Evolutionary conservation across 2,797 vertebrate species (phyloP), one percentile per base, ranked within the genome.

Genomic region (Rhodeus uyekii): DNA sequence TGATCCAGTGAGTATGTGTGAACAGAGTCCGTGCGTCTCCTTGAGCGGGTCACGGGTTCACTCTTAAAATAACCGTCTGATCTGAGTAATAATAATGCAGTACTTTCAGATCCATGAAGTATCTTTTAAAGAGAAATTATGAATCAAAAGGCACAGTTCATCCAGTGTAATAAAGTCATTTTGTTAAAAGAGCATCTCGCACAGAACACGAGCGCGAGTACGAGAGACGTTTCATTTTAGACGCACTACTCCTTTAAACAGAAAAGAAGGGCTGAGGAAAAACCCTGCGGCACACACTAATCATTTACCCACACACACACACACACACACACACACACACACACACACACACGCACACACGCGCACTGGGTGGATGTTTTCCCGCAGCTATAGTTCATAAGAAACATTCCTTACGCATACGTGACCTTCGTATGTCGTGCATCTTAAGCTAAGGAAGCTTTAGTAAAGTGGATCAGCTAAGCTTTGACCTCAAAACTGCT

Each of bases 251-350:
- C 44, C 46, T 74, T 58, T 58, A 18, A 36, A 27, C 8, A 18
- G n/a, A 10, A 4, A 39, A 8, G 13, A 60, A 16, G 36, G 8
- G 36, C n/a, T 22, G 38, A 0, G 27, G 74, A 76, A 76, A 76
- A 76, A 60, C 74, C 38, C 74, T 76, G 19, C 5, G 74, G 74
- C 74, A 76, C 22, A 42, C 55, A 2, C 9, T 61, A 76, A 76
- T 75, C 34, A 75, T 75, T 60, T 32, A 61, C 74, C 16, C 38
- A 22, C 27, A 22, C 18, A 61, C 1, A 24, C n/a, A 68, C 36
- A 65, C 65, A 34, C 44, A n/a, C 38, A 22, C 27, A 22, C 18
- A 61, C 1, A 24, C n/a, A 68, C 36, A 65, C 65, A 34, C 74
- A 76, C 22, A 42, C 55, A 2, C 9, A 61, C 74, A 9, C 38